phyloP scores from a whole-genome alignment of 2,113 vertebrate species.

The Mus spicilegus region DNA sequence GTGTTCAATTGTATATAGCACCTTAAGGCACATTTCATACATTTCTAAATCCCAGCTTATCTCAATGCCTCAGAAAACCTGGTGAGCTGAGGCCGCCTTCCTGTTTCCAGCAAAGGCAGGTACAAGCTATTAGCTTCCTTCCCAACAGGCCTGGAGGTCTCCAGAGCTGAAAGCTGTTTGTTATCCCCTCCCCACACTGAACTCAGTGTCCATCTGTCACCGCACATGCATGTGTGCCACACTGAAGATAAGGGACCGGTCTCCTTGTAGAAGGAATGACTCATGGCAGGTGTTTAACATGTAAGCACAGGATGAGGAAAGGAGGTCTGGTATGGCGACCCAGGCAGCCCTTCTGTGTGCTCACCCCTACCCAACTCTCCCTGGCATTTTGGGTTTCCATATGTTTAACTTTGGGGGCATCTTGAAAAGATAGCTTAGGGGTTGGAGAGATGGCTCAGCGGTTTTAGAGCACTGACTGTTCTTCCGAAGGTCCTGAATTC shows the following conservation, averaged over 20 bases:
- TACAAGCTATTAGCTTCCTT: accelerated
- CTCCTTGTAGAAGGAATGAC: not conserved
- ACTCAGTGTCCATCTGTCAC: not conserved
- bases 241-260: not conserved
- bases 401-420: not conserved
- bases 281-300: not conserved
- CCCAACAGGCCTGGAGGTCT: not conserved
- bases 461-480: too few relatives aligned
- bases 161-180: not conserved
- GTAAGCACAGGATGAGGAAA: not conserved
- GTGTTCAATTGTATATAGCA: not conserved
- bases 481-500: too few relatives aligned
- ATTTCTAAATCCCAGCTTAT: not conserved
- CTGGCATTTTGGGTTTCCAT: not conserved
- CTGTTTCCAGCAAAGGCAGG: not conserved
- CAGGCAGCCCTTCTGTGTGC: too few relatives aligned
- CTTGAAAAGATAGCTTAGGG: not conserved
- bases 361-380: not conserved
- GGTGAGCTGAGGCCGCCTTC: not conserved
- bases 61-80: not conserved
- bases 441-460: too few relatives aligned
- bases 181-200: accelerated
- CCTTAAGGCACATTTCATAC: not conserved
- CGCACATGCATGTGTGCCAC: not conserved
- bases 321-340: not conserved